These are phyloP conservation scores for Bufotes viridis DNA, from an alignment of 2,797 vertebrate genomes.

Conservation along the genomic window DNA sequence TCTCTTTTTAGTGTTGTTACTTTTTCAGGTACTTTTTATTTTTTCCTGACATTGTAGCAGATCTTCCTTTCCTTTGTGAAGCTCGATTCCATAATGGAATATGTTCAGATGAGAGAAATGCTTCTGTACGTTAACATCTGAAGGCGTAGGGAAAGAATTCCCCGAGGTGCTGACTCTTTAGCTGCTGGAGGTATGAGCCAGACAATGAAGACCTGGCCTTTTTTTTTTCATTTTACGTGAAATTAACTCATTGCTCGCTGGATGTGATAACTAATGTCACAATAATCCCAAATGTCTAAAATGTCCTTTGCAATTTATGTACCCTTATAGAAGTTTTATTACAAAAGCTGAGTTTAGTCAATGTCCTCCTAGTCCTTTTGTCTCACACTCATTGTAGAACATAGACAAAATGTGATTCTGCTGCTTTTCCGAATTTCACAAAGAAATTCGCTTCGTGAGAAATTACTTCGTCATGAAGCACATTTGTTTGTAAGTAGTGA, in stretches of 20 bases:
- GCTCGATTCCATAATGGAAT: constrained; percentile 51
- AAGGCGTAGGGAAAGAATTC: constrained; percentile 46
- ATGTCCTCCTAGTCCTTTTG: not conserved
- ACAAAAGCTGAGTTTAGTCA: not conserved
- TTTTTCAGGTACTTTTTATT: constrained; percentile 66
- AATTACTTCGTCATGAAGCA: no score
- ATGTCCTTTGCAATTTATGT: not conserved
- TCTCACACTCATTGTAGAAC: not conserved
- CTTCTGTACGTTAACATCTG: constrained; percentile 51
- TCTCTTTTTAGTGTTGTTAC: constrained; percentile 64
- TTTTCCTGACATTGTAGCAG: constrained; percentile 67
- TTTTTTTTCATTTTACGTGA: constrained; percentile 1
- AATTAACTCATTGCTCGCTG: not conserved
- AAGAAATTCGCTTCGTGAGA: no score
- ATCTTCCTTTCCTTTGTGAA: constrained; percentile 60
- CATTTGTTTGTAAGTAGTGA: no score
- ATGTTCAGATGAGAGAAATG: constrained; percentile 57
- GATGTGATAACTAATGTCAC: not conserved
- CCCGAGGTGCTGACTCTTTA: constrained; percentile 32
- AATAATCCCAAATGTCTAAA: not conserved
- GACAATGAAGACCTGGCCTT: constrained; percentile 12
- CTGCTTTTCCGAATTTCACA: no score
- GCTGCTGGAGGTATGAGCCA: constrained; percentile 39
- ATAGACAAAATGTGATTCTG: not conserved
- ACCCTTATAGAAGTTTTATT: not conserved